Conservation (phyloP, 2,888 invertebrate species). For the Smittia aterrima region DNA sequence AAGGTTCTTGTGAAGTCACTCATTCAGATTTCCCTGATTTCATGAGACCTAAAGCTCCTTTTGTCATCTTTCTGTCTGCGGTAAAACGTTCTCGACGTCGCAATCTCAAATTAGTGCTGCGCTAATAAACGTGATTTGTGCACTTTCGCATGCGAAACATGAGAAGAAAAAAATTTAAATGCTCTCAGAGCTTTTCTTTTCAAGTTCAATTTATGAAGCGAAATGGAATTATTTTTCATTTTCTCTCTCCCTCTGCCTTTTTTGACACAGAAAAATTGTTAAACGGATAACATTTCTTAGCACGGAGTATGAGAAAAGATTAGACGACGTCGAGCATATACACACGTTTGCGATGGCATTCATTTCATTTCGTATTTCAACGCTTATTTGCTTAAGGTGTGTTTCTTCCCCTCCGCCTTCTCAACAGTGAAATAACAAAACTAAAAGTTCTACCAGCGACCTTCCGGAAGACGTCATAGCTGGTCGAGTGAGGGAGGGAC, state of each 20-base stretch:
- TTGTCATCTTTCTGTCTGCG: too few relatives aligned
- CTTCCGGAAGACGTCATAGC: too few relatives aligned
- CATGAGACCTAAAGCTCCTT: too few relatives aligned
- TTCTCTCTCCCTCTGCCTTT: not conserved
- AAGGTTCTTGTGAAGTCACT: too few relatives aligned
- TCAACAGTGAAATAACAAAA: too few relatives aligned
- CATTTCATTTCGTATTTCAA: not conserved
- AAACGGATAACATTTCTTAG: constrained; percentile 6
- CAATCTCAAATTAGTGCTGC: not conserved
- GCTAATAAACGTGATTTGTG: not conserved
- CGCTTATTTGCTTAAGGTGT: constrained; percentile 41
- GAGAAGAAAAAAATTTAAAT: not conserved
- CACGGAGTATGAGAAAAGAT: not conserved
- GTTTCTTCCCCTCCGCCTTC: constrained; percentile 21
- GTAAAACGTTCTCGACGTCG: too few relatives aligned
- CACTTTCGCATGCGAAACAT: not conserved
- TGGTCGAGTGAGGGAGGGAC: too few relatives aligned
- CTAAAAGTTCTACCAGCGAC: too few relatives aligned
- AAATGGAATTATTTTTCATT: not conserved
- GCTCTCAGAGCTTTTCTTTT: not conserved
- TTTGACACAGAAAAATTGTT: constrained; percentile 16
- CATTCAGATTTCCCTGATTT: too few relatives aligned
- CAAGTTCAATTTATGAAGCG: not conserved
- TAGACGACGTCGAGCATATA: not conserved
- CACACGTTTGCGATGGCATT: constrained; percentile 14